These are phyloP conservation scores for Ailuropoda melanoleuca DNA, from an alignment of 2,113 vertebrate species.

Conservation along the genomic window DNA sequence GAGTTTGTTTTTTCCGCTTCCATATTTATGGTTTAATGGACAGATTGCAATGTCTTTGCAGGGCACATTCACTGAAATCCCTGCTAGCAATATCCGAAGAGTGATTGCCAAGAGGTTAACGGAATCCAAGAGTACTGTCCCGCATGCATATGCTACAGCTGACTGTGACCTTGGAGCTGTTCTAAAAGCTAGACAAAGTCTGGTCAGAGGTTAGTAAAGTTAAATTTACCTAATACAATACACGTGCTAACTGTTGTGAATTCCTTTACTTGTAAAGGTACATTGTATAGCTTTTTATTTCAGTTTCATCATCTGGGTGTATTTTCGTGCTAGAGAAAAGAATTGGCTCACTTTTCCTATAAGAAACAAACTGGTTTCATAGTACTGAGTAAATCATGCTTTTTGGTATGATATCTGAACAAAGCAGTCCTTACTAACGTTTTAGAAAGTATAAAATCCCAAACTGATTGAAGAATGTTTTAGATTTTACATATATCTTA, in stretches of 20 bases:
- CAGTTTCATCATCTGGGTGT: not conserved
- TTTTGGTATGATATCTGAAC: not conserved
- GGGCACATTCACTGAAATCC: slow-evolving; percentile 95
- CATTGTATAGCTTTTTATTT: not conserved
- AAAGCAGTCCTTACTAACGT: slow-evolving; percentile 4
- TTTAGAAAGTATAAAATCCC: not conserved
- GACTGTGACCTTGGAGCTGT: slow-evolving; percentile 94
- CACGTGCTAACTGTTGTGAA: not conserved
- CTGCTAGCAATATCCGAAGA: slow-evolving; percentile 92
- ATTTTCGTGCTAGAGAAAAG: not conserved
- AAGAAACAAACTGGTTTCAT: not conserved
- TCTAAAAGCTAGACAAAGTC: slow-evolving; percentile 89
- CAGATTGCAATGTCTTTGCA: slow-evolving; percentile 77
- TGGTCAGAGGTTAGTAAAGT: slow-evolving; percentile 90
- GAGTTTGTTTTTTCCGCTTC: not conserved
- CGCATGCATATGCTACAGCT: slow-evolving; percentile 93
- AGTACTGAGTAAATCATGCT: slow-evolving; percentile 16
- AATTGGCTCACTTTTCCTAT: not conserved
- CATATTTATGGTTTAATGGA: slow-evolving; percentile 3
- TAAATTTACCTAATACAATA: not conserved
- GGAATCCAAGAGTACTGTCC: slow-evolving; percentile 95
- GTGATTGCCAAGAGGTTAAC: slow-evolving; percentile 96
- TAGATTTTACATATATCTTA: not conserved
- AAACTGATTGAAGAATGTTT: not conserved
- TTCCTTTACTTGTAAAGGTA: not conserved